Base-by-base conservation (phyloP, 2,888 invertebrate species). In the Coelinius sp. region DNA sequence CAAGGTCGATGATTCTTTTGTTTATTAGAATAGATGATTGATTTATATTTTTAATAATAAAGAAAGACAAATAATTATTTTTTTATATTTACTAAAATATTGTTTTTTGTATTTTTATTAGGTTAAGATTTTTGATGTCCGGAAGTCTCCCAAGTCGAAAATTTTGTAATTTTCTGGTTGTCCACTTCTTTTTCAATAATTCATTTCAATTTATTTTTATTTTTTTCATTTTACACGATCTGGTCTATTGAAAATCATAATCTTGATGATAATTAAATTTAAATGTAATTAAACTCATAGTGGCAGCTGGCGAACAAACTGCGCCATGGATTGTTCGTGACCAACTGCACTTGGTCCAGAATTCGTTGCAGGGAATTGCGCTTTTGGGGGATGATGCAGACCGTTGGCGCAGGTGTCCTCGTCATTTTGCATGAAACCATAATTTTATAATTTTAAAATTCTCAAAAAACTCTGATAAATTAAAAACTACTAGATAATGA, bases 261-360 rank as follows among this genome's bases (percentile, higher is more conserved):
- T 20, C 1, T 63, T 35, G 38, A 22, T 31, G 12, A 24, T 56
- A 41, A 12, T 31, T 12, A 17, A 22, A 49, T 22, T 31, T 27
- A 31, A 44, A 24, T 49, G 64, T 41, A 49, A 68, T 59, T 25
- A 14, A 73, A 63, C 71, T 71, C 24, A 67, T 64, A 72, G 71
- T 77, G 78, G 71, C 78, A 78, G 78, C 71, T 77, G 78, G 76
- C 67, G 77, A 77, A 77, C 77, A 77, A 75, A 66, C 75, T 76
- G 75, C 76, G 78, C 76, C 78, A 76, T 74, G 70, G 71, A 74
- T 73, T 77, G 77, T 76, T 74, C 76, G 73, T 73, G 69, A 76
- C 79, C 77, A 79, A 78, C 78, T 78, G 78, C 77, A 77, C 77
- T 77, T 74, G 77, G 74, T 77, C 74, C 77, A 79, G 76, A 75